phyloP scores from a whole-genome alignment of 2,113 vertebrate genomes.

The Python bivittatus region DNA sequence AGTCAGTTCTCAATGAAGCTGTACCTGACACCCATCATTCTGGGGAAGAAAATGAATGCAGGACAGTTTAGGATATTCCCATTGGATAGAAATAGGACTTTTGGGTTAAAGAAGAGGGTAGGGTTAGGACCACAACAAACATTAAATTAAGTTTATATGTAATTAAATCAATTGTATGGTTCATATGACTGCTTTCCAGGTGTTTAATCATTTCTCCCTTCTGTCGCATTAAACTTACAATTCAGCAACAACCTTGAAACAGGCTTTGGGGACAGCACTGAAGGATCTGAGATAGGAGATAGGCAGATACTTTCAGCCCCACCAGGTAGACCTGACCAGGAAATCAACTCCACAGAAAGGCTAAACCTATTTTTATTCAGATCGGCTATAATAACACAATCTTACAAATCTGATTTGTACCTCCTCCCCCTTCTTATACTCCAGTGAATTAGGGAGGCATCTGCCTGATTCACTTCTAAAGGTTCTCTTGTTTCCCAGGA shows the following conservation, averaged over 20 bases:
- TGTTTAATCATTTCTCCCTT: background rate
- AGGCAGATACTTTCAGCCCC: background rate
- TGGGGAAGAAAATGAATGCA: background rate
- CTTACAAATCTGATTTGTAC: background rate
- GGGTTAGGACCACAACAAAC: background rate
- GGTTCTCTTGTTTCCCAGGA: background rate
- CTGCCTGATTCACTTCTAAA: background rate
- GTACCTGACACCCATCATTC: background rate
- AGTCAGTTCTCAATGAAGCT: background rate
- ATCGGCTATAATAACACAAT: background rate
- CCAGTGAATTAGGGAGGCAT: background rate
- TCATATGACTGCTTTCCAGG: background rate
- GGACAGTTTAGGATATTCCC: background rate
- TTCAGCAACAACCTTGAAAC: background rate
- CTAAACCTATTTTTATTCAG: background rate
- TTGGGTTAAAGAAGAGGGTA: background rate
- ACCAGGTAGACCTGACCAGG: no score
- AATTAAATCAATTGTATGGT: background rate
- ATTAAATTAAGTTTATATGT: background rate
- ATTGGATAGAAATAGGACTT: background rate
- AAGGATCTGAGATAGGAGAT: background rate
- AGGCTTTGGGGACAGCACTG: background rate
- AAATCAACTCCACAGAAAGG: background rate
- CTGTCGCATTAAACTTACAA: background rate
- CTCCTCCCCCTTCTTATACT: background rate